Evolutionary conservation across 2,888 invertebrate species (phyloP).

Genomic region (Andrena minutula): DNA sequence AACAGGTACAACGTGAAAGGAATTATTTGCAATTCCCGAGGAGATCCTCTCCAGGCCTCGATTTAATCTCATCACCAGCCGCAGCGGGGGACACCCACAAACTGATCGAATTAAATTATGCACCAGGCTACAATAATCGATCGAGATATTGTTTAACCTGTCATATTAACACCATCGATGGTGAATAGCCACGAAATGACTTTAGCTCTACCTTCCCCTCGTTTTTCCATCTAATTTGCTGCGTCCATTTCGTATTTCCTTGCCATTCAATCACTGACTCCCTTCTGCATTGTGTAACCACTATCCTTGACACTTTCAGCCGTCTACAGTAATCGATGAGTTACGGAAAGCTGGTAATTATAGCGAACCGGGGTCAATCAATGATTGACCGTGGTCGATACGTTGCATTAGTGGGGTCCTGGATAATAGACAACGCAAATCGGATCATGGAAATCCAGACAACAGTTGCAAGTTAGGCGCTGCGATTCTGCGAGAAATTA

Average conservation of each 20-base stretch:
- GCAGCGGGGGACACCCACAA: constrained; percentile 27
- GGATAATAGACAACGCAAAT: constrained; percentile 63
- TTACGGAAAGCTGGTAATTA: constrained; percentile 32
- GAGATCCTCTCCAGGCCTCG: constrained; percentile 40
- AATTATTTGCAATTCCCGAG: constrained; percentile 63
- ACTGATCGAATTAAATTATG: constrained; percentile 54
- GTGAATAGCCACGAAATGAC: constrained; percentile 3
- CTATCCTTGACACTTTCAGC: not conserved
- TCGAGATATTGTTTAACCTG: constrained; percentile 49
- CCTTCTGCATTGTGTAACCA: not conserved
- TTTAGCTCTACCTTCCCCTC: not conserved
- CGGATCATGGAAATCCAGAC: constrained; percentile 65
- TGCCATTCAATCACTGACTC: no score
- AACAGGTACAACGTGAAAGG: constrained; percentile 15
- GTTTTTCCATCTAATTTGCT: not conserved
- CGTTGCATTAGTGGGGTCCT: constrained; percentile 31
- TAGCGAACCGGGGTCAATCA: constrained; percentile 43
- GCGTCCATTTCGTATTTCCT: not conserved
- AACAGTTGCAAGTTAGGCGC: constrained; percentile 44
- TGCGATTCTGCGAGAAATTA: constrained; percentile 41
- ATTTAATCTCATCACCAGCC: constrained; percentile 44
- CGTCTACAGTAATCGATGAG: not conserved
- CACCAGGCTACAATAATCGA: constrained; percentile 44
- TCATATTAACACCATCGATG: constrained; percentile 21
- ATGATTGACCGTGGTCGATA: constrained; percentile 28